A percentile compares a stretch with the other conserved stretches of the same genome.
Conservation (phyloP, 1,140 invertebrate genomes). For the Anoplophora glabripennis region DNA sequence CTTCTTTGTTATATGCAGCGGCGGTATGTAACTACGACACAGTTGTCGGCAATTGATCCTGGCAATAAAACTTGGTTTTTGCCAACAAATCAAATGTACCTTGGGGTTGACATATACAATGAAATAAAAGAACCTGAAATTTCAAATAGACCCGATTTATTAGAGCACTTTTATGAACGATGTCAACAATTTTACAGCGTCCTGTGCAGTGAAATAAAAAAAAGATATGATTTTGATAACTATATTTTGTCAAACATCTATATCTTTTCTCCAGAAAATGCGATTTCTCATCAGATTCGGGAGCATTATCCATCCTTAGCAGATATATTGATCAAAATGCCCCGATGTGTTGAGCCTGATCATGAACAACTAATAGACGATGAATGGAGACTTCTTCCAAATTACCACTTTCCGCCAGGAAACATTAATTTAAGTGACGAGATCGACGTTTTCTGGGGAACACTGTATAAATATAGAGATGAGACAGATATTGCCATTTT, state of each 20-base stretch:
- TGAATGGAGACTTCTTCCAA: conserved; percentile 8
- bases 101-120: conserved; percentile 2
- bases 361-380: conserved; percentile 2
- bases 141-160: not conserved
- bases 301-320: conserved; percentile 2
- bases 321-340: not conserved
- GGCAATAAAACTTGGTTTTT: conserved; percentile 3
- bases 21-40: conserved; percentile 1
- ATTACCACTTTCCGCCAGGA: conserved; percentile 1
- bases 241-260: too few species aligned
- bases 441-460: not conserved
- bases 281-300: too few species aligned
- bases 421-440: not conserved
- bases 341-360: not conserved
- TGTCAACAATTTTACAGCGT: conserved; percentile 9
- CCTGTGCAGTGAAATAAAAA: not conserved
- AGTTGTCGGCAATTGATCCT: not conserved
- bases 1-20: conserved; percentile 3
- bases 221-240: too few species aligned
- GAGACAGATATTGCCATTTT: not conserved
- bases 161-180: conserved; percentile 2
- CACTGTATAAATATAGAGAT: not conserved
- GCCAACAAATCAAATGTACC: conserved; percentile 3
- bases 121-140: conserved; percentile 12
- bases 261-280: too few species aligned